Evolutionary conservation across 2,113 vertebrate species (phyloP).

Genomic region (Pluvianellus socialis): DNA sequence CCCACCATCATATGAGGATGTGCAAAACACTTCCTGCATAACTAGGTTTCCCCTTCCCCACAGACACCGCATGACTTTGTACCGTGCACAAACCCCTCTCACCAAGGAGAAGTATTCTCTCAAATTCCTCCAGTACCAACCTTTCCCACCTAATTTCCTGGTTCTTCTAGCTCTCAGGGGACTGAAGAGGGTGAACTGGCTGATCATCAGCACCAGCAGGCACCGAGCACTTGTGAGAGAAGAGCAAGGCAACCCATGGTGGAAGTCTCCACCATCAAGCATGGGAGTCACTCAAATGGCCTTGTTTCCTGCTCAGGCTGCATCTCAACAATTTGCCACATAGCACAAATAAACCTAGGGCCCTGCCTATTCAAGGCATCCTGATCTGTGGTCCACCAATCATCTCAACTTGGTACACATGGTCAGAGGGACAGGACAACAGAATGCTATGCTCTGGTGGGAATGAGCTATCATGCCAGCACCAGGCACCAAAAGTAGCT

Average conservation of each 20-base stretch:
- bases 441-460: background rate
- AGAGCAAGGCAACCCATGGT: background rate
- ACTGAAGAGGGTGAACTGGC: background rate
- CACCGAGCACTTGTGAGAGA: background rate
- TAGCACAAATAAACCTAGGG: background rate
- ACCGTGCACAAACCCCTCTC: background rate
- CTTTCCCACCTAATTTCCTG: background rate
- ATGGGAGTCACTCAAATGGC: background rate
- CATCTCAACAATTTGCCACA: background rate
- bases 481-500: background rate
- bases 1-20: accelerated
- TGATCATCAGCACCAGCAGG: background rate
- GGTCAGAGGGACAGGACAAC: background rate
- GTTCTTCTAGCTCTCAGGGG: background rate
- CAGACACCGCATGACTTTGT: background rate
- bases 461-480: background rate
- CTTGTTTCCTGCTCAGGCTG: background rate
- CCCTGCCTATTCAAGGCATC: background rate
- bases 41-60: background rate
- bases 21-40: background rate
- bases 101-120: background rate
- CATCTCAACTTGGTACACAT: background rate
- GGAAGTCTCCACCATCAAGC: background rate
- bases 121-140: background rate
- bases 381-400: background rate